These are phyloP conservation scores for Eilema griseolum DNA, from an alignment of 2,888 invertebrate species.

Conservation along the genomic window DNA sequence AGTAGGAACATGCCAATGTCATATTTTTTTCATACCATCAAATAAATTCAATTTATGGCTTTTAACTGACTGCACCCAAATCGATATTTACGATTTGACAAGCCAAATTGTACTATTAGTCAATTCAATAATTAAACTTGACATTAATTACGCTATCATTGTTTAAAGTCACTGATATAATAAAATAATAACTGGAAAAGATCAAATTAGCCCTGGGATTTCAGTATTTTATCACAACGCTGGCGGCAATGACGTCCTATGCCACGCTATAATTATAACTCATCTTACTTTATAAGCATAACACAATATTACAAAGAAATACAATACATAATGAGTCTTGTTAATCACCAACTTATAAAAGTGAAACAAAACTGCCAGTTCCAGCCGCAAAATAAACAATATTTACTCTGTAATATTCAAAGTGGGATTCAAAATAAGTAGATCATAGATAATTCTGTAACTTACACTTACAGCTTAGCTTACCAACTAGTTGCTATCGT, in stretches of 20 bases:
- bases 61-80: constrained; percentile 30
- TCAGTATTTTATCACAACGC: constrained; percentile 21
- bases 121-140: constrained; percentile 32
- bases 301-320: constrained; percentile 12
- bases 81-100: constrained; percentile 36
- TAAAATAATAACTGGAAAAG: constrained; percentile 27
- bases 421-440: constrained; percentile 60
- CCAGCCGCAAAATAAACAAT: constrained; percentile 54
- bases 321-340: constrained; percentile 27
- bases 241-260: constrained; percentile 19
- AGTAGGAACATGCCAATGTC: constrained; percentile 73
- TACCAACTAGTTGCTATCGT: constrained; percentile 73
- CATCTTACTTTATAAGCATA: constrained; percentile 4
- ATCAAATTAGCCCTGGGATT: constrained; percentile 19
- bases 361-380: constrained; percentile 54
- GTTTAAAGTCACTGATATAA: constrained; percentile 15
- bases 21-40: constrained; percentile 52
- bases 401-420: constrained; percentile 47
- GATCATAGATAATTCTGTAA: constrained; percentile 59
- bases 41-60: constrained; percentile 29
- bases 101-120: constrained; percentile 30
- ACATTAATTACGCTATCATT: constrained; percentile 24
- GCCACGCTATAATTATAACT: constrained; percentile 2
- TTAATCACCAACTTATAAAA: constrained; percentile 21
- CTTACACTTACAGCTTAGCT: constrained; percentile 76